These are phyloP conservation scores for Atrina japonica DNA, from an alignment of 2,888 invertebrate genomes.

Conservation along the genomic window DNA sequence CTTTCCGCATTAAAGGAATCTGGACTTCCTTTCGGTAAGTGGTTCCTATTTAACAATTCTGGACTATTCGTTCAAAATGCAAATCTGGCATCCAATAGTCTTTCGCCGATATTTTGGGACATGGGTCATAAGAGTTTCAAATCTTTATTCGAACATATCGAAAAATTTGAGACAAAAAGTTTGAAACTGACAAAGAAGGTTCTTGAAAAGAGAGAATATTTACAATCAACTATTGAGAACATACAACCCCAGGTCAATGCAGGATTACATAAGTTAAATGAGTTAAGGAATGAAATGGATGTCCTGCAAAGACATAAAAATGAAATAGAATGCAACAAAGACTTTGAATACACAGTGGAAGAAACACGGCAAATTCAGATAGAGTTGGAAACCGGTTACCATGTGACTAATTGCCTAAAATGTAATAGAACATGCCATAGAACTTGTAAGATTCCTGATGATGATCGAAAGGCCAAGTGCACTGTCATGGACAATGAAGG, in stretches of 20 bases:
- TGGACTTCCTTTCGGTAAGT: too few species aligned
- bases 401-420: constrained; percentile 49
- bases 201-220: constrained; percentile 7
- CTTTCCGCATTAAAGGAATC: too few species aligned
- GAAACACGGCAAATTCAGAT: too few species aligned
- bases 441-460: constrained; percentile 37
- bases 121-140: constrained; percentile 7
- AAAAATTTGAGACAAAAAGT: too few species aligned
- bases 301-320: constrained; percentile 1
- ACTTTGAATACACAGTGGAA: too few species aligned
- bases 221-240: too few species aligned
- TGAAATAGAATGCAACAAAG: neutral
- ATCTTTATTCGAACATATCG: too few species aligned
- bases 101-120: too few species aligned
- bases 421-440: constrained; percentile 48
- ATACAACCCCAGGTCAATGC: constrained; percentile 25
- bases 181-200: constrained; percentile 28
- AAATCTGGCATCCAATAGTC: neutral
- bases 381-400: constrained; percentile 23
- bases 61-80: too few species aligned
- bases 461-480: constrained; percentile 38
- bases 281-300: constrained; percentile 10
- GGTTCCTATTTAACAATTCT: too few species aligned
- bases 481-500: constrained; percentile 42
- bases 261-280: constrained; percentile 2